These are phyloP conservation scores for Callipepla californica DNA, from an alignment of 2,113 vertebrate genomes.

Conservation along the genomic window DNA sequence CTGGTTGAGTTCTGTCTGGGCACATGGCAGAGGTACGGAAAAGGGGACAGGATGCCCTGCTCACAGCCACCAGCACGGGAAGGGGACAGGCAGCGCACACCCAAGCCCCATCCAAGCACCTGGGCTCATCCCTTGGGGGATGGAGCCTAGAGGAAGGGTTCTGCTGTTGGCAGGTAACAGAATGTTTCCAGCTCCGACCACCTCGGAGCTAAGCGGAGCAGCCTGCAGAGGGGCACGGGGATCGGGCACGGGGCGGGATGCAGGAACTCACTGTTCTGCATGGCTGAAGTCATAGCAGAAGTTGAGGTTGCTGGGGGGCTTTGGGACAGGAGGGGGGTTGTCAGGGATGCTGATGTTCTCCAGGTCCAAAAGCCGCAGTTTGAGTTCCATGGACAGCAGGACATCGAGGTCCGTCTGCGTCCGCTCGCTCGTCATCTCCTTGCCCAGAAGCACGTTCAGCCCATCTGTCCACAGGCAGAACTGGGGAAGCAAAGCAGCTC, in stretches of 20 bases:
- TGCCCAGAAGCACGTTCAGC: conserved; percentile 90
- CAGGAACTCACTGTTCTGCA: conserved; percentile 80
- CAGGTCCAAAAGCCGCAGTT: conserved; percentile 93
- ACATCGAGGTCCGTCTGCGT: conserved; percentile 93
- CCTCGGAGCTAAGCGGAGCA: neutral
- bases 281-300: conserved; percentile 96
- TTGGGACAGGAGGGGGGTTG: conserved; percentile 86
- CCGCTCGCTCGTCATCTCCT: conserved; percentile 91
- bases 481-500: conserved; percentile 65
- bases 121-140: neutral
- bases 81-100: neutral
- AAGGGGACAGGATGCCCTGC: neutral
- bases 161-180: neutral
- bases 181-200: neutral
- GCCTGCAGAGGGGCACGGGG: neutral
- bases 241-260: neutral
- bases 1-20: neutral
- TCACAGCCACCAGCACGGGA: neutral
- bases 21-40: neutral
- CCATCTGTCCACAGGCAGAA: conserved; percentile 97
- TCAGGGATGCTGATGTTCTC: conserved; percentile 95
- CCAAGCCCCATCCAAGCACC: neutral
- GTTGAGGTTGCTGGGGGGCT: conserved; percentile 94
- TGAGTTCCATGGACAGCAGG: conserved; percentile 97
- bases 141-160: neutral